Conservation (phyloP, 2,888 invertebrate species). For the Campoplex nolae region DNA sequence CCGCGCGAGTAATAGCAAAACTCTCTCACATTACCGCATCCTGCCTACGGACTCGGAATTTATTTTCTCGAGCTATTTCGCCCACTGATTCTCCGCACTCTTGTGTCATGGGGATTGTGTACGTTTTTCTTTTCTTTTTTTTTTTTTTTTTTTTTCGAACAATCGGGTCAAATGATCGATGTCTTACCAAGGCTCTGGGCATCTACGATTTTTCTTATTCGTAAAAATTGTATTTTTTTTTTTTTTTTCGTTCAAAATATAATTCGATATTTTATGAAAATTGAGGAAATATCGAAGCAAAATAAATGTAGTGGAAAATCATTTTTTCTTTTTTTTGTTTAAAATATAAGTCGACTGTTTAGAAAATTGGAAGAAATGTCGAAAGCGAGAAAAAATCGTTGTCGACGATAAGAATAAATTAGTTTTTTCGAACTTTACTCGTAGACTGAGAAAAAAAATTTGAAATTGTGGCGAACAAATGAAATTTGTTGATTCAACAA, state of each 20-base stretch:
- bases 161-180: constrained; percentile 4
- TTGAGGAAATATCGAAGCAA: neutral
- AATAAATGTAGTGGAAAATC: no score
- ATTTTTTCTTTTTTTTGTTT: no score
- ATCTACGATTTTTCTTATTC: neutral
- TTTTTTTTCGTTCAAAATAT: neutral
- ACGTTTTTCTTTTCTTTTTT: neutral
- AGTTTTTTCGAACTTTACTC: no score
- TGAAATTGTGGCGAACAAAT: no score
- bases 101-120: constrained; percentile 6
- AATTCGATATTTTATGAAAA: neutral
- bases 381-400: no score
- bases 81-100: neutral
- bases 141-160: neutral
- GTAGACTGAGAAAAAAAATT: no score
- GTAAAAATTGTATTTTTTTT: neutral
- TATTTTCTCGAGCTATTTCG: constrained; percentile 37
- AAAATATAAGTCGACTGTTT: no score
- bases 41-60: constrained; percentile 31
- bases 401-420: no score
- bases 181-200: neutral
- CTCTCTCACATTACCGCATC: constrained; percentile 25
- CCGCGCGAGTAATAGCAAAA: constrained; percentile 3
- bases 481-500: no score
- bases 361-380: neutral